Evolutionary conservation across 2,797 vertebrate species (phyloP).

Genomic region (Neostethus bicornis): DNA sequence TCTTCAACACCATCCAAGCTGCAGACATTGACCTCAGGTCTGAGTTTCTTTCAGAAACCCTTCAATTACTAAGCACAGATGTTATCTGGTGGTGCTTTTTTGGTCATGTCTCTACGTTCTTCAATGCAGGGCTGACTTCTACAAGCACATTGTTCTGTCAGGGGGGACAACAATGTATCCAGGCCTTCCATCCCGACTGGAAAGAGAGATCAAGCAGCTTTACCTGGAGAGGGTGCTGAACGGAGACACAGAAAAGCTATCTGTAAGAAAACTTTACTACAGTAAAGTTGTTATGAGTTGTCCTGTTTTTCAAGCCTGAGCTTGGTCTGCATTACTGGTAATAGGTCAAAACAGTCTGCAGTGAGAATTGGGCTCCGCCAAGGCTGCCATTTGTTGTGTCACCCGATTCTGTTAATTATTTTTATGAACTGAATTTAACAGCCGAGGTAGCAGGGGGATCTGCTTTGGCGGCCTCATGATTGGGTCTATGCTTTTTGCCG

Average conservation of each 20-base stretch:
- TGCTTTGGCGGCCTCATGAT: no score
- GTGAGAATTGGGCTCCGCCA: no score
- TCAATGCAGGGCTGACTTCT: slow-evolving; percentile 79
- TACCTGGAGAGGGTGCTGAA: slow-evolving; percentile 84
- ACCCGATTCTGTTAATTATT: no score
- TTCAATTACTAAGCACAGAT: not conserved
- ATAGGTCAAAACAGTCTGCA: no score
- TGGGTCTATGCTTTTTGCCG: no score
- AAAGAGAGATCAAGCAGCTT: slow-evolving; percentile 85
- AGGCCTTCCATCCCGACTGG: slow-evolving; percentile 83
- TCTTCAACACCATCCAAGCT: slow-evolving; percentile 87
- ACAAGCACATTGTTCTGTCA: slow-evolving; percentile 86
- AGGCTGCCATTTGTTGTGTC: no score
- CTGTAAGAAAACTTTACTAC: slow-evolving; percentile 71
- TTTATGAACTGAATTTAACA: no score
- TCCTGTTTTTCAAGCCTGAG: no score
- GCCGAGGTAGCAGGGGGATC: no score
- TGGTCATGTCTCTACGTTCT: not conserved
- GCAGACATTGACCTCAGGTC: slow-evolving; percentile 85
- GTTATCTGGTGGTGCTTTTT: not conserved
- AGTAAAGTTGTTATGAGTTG: no score
- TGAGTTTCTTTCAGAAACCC: not conserved
- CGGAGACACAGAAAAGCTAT: slow-evolving; percentile 79
- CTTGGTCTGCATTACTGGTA: no score
- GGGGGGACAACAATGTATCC: slow-evolving; percentile 86